Evolutionary conservation across 2,113 vertebrate species (phyloP).

Genomic region (Vidua macroura): DNA sequence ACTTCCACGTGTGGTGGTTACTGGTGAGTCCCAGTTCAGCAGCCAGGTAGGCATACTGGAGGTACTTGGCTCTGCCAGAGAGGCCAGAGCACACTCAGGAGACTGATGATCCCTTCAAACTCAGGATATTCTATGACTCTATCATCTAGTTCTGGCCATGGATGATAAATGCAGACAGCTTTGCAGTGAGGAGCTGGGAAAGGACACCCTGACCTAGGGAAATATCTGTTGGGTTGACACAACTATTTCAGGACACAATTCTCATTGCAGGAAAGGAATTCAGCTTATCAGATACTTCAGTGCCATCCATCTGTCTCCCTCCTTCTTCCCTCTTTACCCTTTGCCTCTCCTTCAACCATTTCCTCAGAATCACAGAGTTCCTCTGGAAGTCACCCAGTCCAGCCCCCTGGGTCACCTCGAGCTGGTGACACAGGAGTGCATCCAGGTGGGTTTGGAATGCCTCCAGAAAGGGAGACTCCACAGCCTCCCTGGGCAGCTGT

Average conservation of each 20-base stretch:
- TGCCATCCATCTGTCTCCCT: not conserved
- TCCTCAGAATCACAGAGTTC: not conserved
- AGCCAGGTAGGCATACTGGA: not conserved
- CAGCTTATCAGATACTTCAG: not conserved
- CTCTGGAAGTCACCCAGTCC: not conserved
- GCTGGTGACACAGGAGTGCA: not conserved
- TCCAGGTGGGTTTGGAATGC: not conserved
- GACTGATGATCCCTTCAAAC: not conserved
- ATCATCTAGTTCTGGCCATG: not conserved
- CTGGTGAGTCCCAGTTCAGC: not conserved
- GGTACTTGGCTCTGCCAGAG: not conserved
- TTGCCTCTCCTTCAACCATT: not conserved
- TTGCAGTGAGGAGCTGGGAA: not conserved
- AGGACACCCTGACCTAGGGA: not conserved
- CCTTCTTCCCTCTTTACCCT: not conserved
- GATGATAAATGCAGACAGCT: not conserved
- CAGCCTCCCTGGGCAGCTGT: not conserved
- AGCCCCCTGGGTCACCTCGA: not conserved
- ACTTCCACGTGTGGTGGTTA: accelerated
- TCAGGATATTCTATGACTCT: not conserved
- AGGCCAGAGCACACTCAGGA: not conserved
- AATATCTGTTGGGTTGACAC: not conserved
- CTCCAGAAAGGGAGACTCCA: not conserved
- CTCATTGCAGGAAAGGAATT: not conserved
- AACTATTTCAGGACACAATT: not conserved